These are phyloP conservation scores for Cossypha polioptera DNA, from an alignment of 2,797 vertebrate species.

Conservation along the genomic window DNA sequence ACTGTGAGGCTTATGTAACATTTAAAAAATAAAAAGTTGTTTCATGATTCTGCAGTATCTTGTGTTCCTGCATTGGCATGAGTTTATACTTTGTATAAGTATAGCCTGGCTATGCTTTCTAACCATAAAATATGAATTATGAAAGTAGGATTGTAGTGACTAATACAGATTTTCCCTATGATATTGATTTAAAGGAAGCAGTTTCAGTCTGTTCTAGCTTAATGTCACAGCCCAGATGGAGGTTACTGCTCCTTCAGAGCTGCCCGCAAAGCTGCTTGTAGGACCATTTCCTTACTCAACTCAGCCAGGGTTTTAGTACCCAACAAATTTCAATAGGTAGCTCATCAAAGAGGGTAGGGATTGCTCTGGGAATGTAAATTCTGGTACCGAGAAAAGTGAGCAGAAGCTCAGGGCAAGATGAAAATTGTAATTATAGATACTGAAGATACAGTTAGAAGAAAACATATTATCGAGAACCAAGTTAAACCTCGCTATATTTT, in stretches of 20 bases:
- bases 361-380: background rate
- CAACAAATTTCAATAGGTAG: background rate
- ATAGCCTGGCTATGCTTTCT: background rate
- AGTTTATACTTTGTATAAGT: background rate
- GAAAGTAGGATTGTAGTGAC: background rate
- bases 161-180: background rate
- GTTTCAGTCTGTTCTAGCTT: background rate
- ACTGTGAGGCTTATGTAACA: background rate
- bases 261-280: background rate
- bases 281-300: background rate
- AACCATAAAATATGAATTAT: conserved; percentile 6
- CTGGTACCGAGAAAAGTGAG: background rate
- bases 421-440: background rate
- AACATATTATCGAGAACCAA: background rate
- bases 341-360: background rate
- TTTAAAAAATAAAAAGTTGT: background rate
- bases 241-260: background rate
- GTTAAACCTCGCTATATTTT: background rate
- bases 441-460: background rate
- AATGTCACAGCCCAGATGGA: background rate
- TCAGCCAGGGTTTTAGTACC: background rate
- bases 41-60: background rate
- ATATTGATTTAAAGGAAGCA: background rate
- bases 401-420: background rate
- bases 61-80: background rate